These are phyloP conservation scores for Stenotaenia linearis DNA, from an alignment of 2,888 invertebrate species.

Conservation along the genomic window DNA sequence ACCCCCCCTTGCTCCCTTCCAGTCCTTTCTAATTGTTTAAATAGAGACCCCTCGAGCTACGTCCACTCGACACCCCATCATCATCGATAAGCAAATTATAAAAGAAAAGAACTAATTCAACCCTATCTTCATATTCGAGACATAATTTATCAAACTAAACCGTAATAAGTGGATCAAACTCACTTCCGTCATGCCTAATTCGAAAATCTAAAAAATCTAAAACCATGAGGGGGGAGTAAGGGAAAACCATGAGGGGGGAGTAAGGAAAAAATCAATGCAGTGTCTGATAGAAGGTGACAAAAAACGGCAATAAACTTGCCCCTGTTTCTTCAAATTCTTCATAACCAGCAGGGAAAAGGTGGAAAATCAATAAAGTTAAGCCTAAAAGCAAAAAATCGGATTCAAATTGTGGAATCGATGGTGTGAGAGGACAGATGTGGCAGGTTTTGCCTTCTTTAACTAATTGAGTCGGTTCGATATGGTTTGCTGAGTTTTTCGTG, in stretches of 20 bases:
- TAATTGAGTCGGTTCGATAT: slow-evolving; percentile 11
- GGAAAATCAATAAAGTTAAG: no score
- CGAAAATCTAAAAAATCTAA: not conserved
- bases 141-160: not conserved
- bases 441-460: not conserved
- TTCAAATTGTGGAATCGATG: not conserved
- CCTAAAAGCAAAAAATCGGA: not conserved
- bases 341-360: no score
- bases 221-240: not conserved
- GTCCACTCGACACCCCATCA: not conserved
- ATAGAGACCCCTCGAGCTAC: not conserved
- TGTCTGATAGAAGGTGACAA: not conserved
- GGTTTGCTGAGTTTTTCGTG: no score
- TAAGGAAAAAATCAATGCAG: not conserved
- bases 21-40: not conserved
- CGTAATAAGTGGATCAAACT: not conserved
- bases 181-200: not conserved
- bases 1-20: not conserved
- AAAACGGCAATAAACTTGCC: not conserved
- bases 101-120: not conserved
- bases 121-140: not conserved
- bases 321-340: not conserved
- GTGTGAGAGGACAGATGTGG: not conserved
- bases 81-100: not conserved
- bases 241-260: not conserved